A percentile compares a stretch with the other conserved stretches of the same genome.
Conservation (phyloP, 2,797 vertebrate genomes). For the Leptoclinus maculatus region DNA sequence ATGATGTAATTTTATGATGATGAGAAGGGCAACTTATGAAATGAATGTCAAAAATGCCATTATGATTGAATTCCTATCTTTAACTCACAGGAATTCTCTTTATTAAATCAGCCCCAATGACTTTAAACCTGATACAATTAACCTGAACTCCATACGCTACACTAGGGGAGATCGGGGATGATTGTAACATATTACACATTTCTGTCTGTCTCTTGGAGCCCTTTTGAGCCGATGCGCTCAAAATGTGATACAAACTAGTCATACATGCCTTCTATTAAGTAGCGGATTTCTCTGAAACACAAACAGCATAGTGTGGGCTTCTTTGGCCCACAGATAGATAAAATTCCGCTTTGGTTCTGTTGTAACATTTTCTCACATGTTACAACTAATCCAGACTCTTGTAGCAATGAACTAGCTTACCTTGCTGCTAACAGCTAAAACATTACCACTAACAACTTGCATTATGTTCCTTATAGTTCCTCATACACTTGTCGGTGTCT, state of each 20-base stretch:
- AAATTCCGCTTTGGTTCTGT: neutral
- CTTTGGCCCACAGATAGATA: neutral
- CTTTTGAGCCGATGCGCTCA: neutral
- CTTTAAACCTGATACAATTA: neutral
- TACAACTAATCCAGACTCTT: neutral
- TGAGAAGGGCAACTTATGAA: neutral
- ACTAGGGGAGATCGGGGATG: neutral
- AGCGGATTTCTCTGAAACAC: neutral
- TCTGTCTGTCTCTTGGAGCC: neutral
- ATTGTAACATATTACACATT: neutral
- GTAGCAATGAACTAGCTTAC: neutral
- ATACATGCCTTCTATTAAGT: neutral
- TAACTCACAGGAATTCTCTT: neutral
- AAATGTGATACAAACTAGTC: neutral
- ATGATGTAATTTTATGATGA: constrained; percentile 17
- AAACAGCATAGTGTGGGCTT: neutral
- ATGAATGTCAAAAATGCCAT: neutral
- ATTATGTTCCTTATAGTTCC: no score
- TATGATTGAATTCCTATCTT: neutral
- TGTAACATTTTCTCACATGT: neutral
- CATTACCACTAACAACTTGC: neutral
- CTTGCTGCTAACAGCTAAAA: neutral
- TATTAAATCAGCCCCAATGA: neutral
- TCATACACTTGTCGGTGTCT: neutral
- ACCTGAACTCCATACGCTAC: neutral